Conservation (phyloP, 2,113 vertebrate genomes). For the Melanerpes formicivorus region DNA sequence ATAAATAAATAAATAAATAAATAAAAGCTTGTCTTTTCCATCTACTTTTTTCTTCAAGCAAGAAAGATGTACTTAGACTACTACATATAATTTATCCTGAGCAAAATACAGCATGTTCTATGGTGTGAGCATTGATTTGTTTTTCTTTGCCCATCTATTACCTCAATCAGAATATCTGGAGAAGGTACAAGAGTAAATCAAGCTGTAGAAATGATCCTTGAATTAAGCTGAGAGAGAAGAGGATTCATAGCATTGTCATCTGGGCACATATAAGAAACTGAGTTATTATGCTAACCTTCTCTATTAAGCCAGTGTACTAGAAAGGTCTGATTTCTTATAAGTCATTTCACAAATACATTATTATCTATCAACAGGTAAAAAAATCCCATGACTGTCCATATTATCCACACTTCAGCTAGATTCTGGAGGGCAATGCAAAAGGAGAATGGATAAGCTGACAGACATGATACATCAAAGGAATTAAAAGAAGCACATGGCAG, state of each 20-base stretch:
- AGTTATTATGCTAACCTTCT: not conserved
- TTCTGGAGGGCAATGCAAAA: not conserved
- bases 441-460: not conserved
- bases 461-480: not conserved
- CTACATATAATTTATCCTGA: not conserved
- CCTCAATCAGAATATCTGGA: not conserved
- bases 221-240: not conserved
- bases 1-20: not conserved
- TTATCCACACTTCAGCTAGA: not conserved
- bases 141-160: not conserved
- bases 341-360: not conserved
- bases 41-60: not conserved
- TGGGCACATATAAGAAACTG: not conserved
- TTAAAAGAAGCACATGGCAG: not conserved
- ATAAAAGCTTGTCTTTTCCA: not conserved
- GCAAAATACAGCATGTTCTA: not conserved
- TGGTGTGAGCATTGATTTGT: not conserved
- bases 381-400: not conserved
- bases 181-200: slow-evolving; percentile 2
- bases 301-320: not conserved
- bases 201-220: slow-evolving; percentile 9
- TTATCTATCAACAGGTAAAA: not conserved
- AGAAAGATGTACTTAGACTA: not conserved
- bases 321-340: not conserved
- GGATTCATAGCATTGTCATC: not conserved